Evolutionary conservation across 2,113 vertebrate species (phyloP).

Genomic region (Gorsachius goisagi): DNA sequence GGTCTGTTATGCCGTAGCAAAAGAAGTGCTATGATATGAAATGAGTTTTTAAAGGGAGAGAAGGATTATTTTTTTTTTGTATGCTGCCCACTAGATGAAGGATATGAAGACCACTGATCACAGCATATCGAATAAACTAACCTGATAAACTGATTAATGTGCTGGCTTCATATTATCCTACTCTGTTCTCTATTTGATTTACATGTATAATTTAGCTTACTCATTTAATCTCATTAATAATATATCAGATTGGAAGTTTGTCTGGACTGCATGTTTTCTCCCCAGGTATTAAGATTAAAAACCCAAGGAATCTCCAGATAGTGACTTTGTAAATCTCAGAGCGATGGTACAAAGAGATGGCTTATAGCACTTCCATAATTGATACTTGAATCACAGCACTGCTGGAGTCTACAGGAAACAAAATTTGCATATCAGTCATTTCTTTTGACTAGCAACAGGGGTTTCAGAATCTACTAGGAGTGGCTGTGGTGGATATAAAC

Average conservation of each 20-base stretch:
- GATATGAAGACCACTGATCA: not conserved
- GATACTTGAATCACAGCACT: not conserved
- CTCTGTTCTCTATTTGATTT: slow-evolving; percentile 52
- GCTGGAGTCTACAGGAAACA: not conserved
- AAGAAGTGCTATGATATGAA: not conserved
- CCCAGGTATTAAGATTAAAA: slow-evolving; percentile 16
- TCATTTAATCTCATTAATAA: slow-evolving; percentile 58
- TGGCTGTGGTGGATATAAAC: not conserved
- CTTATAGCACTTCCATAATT: not conserved
- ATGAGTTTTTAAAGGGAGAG: not conserved
- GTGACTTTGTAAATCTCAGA: not conserved
- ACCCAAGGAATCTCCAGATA: not conserved
- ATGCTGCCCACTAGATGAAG: not conserved
- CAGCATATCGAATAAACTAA: not conserved
- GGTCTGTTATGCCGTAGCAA: not conserved
- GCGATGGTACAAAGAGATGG: not conserved
- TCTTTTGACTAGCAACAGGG: not conserved
- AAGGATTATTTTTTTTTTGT: not conserved
- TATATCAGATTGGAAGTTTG: not conserved
- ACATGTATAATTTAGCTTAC: slow-evolving; percentile 53
- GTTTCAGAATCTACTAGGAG: fast-evolving
- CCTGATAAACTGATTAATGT: not conserved
- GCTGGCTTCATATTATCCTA: not conserved
- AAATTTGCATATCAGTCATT: not conserved
- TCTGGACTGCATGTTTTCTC: slow-evolving; percentile 17